Conservation (phyloP, 2,113 vertebrate genomes). For the Mionectes macconnelli region DNA sequence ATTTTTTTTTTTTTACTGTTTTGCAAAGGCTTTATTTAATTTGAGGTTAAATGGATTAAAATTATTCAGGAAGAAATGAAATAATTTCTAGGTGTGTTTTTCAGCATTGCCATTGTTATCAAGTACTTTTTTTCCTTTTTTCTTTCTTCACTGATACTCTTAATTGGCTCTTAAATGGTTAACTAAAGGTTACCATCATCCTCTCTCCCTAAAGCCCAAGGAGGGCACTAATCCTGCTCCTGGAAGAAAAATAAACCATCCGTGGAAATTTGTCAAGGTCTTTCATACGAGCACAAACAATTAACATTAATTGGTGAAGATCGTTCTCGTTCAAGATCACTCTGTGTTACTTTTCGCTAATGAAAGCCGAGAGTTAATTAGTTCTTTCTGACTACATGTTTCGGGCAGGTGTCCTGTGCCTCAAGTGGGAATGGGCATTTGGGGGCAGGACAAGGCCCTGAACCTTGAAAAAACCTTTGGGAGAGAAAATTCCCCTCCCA, state of each 20-base stretch:
- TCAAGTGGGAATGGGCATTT: background rate
- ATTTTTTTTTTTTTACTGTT: background rate
- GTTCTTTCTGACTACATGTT: background rate
- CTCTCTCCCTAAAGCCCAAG: background rate
- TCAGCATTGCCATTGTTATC: background rate
- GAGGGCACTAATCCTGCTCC: background rate
- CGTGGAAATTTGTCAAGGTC: constrained; percentile 6
- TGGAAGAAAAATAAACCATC: background rate
- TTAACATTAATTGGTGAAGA: constrained; percentile 21
- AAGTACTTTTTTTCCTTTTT: background rate
- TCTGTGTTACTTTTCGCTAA: background rate
- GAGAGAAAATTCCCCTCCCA: background rate
- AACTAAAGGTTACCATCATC: background rate
- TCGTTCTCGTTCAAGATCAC: background rate
- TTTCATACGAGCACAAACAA: background rate
- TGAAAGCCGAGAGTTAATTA: constrained; percentile 1
- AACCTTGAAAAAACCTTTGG: background rate
- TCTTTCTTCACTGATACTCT: background rate
- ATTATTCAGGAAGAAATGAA: background rate
- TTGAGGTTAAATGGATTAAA: background rate
- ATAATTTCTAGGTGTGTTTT: background rate
- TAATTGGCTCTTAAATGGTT: background rate
- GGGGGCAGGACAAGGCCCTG: background rate
- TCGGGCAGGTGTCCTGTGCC: background rate
- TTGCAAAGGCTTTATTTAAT: background rate